phyloP scores from a whole-genome alignment of 2,888 invertebrate species.

The Tuta absoluta region DNA sequence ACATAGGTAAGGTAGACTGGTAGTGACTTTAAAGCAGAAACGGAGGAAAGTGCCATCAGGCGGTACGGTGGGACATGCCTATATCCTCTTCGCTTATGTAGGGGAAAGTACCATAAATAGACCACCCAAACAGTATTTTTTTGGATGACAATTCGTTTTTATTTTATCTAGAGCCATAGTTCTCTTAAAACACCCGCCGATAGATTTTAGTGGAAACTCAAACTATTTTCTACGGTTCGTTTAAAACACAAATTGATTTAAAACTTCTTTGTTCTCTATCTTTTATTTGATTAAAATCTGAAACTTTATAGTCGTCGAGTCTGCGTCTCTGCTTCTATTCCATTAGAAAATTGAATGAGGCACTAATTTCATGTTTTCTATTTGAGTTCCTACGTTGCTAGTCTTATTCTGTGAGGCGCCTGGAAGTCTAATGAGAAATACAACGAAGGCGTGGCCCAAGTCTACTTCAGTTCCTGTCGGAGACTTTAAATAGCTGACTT shows the following conservation, averaged over 20 bases:
- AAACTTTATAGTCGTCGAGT: conserved; percentile 5
- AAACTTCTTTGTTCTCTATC: conserved; percentile 11
- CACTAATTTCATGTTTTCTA: conserved; percentile 16
- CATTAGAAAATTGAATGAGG: conserved; percentile 13
- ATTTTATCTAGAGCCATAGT: neutral
- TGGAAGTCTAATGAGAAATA: conserved; percentile 3
- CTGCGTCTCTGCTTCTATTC: neutral
- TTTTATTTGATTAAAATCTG: conserved; percentile 11
- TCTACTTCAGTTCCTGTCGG: conserved; percentile 13
- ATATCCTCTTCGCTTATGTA: no score
- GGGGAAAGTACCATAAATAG: no score
- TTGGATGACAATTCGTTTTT: neutral
- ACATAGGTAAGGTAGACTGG: no score
- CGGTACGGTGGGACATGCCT: no score
- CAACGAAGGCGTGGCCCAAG: conserved; percentile 10
- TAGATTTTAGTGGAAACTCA: conserved; percentile 2
- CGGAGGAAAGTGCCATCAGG: no score
- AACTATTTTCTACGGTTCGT: conserved; percentile 14
- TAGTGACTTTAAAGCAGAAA: no score
- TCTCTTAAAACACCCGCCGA: neutral
- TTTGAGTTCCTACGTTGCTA: conserved; percentile 10
- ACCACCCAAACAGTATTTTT: neutral
- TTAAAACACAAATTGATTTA: conserved; percentile 7
- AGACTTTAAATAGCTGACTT: conserved; percentile 1
- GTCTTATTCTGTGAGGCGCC: conserved; percentile 4